Evolutionary conservation across 2,797 vertebrate genomes (phyloP).

Genomic region (Pipistrellus nathusii): DNA sequence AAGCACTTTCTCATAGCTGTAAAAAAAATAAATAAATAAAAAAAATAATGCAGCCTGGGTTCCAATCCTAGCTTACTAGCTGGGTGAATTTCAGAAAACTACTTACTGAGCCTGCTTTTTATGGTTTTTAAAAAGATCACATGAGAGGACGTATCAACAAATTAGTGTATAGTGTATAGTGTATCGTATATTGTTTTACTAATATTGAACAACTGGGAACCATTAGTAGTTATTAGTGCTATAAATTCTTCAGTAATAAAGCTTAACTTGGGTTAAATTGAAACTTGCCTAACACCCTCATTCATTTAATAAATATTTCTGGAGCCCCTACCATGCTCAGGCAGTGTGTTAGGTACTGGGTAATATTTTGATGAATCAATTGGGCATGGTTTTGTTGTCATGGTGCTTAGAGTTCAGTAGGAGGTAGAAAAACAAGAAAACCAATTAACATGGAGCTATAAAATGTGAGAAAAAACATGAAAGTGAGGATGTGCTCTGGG

Average conservation of each 20-base stretch:
- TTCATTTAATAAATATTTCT: not conserved
- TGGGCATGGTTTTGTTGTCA: not conserved
- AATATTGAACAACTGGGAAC: not conserved
- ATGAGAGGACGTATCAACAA: not conserved
- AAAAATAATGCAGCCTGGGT: not conserved
- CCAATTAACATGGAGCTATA: not conserved
- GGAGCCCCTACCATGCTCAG: not conserved
- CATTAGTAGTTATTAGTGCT: not conserved
- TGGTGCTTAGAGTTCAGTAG: not conserved
- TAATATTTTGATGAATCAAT: constrained; percentile 23
- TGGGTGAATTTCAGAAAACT: not conserved
- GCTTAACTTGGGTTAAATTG: not conserved
- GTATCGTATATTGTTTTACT: not conserved
- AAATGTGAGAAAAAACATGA: not conserved
- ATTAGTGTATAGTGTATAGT: not conserved
- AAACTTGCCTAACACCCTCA: not conserved
- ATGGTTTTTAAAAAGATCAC: not conserved
- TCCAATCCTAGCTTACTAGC: not conserved
- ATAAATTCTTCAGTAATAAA: not conserved
- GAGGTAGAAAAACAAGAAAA: not conserved
- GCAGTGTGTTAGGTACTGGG: not conserved
- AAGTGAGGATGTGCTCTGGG: accelerated
- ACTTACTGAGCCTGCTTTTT: not conserved
- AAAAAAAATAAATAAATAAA: not conserved
- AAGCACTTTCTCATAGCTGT: not conserved